These are phyloP conservation scores for Chlorospingus semifuscus DNA, from an alignment of 2,797 vertebrate species.

Conservation along the genomic window DNA sequence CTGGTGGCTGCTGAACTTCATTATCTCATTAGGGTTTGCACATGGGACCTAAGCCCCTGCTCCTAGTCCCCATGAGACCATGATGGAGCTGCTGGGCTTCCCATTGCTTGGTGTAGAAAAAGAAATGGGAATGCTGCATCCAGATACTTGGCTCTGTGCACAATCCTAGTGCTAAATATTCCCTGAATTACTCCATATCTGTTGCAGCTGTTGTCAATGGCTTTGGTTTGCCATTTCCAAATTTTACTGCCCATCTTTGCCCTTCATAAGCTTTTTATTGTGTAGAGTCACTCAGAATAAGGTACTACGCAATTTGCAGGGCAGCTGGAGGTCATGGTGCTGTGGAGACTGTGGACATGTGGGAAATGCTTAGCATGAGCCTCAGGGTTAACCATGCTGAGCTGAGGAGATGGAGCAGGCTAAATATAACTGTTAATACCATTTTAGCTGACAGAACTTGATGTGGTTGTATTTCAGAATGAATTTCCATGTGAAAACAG, in stretches of 20 bases:
- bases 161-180: neutral
- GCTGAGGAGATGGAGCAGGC: neutral
- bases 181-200: neutral
- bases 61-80: neutral
- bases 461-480: neutral
- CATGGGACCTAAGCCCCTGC: neutral
- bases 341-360: neutral
- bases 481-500: neutral
- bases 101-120: neutral
- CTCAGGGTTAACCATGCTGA: neutral
- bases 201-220: neutral
- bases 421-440: neutral
- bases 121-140: neutral
- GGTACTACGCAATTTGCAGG: neutral
- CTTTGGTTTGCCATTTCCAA: neutral
- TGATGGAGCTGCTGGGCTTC: neutral
- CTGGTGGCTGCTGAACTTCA: neutral
- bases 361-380: neutral
- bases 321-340: neutral
- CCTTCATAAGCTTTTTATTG: neutral
- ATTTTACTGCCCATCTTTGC: neutral
- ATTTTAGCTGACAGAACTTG: neutral
- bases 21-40: neutral
- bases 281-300: neutral
- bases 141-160: neutral